Percentiles rank a stretch among this genome's conserved stretches.
Evolutionary conservation across 2,113 vertebrate species (phyloP).

Genomic region (Ceratotherium simum): DNA sequence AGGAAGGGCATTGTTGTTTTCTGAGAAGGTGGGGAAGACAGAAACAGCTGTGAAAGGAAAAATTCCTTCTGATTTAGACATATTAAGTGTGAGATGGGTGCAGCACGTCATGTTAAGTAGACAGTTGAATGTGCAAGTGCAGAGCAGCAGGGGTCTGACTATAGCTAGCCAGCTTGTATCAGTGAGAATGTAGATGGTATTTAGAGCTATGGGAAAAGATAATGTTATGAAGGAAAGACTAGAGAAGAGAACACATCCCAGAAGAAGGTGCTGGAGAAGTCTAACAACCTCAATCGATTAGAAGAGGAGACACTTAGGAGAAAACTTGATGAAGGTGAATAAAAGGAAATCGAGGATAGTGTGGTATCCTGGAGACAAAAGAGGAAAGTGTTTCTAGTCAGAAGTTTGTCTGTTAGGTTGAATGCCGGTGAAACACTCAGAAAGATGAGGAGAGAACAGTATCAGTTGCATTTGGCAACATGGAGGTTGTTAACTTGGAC

Average conservation of each 20-base stretch:
- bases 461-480: background rate
- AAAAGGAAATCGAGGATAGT: background rate
- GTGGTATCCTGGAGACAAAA: background rate
- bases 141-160: background rate
- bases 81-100: background rate
- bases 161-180: background rate
- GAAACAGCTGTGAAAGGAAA: background rate
- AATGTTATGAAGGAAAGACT: background rate
- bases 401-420: background rate
- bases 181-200: background rate
- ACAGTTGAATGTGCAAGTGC: background rate
- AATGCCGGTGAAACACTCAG: background rate
- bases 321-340: background rate
- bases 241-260: background rate
- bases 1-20: background rate
- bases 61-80: background rate
- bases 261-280: background rate
- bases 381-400: background rate
- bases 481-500: conserved; percentile 54
- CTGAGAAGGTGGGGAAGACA: background rate
- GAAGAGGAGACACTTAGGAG: background rate
- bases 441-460: background rate
- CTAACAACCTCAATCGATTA: background rate
- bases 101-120: background rate
- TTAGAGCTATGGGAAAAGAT: background rate